phyloP scores from a whole-genome alignment of 2,113 vertebrate genomes.

The Trichechus manatus region DNA sequence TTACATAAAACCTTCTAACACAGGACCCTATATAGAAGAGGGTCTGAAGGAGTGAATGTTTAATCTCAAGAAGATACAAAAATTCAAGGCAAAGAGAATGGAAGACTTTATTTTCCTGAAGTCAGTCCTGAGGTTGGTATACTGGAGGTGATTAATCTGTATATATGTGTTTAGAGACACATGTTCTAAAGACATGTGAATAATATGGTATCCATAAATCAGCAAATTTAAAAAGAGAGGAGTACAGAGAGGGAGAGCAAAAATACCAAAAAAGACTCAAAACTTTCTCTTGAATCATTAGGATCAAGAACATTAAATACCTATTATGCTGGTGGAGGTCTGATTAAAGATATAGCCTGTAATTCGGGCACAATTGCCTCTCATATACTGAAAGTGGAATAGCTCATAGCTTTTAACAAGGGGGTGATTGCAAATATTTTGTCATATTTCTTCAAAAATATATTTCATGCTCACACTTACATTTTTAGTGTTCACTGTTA shows the following conservation, averaged over 20 bases:
- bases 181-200: background rate
- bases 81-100: background rate
- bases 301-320: background rate
- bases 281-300: slow-evolving; percentile 7
- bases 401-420: background rate
- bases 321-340: background rate
- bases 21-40: background rate
- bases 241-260: background rate
- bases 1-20: background rate
- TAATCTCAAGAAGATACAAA: background rate
- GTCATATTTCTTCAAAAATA: slow-evolving; percentile 29
- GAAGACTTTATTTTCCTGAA: background rate
- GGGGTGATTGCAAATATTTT: background rate
- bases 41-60: background rate
- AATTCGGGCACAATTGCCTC: background rate
- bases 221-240: background rate
- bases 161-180: background rate
- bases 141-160: background rate
- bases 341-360: background rate
- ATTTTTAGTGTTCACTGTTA: background rate
- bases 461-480: background rate
- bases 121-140: background rate
- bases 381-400: background rate
- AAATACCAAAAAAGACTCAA: background rate
- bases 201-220: background rate